These are phyloP conservation scores for Platalea minor DNA, from an alignment of 2,797 vertebrate genomes.

Conservation along the genomic window DNA sequence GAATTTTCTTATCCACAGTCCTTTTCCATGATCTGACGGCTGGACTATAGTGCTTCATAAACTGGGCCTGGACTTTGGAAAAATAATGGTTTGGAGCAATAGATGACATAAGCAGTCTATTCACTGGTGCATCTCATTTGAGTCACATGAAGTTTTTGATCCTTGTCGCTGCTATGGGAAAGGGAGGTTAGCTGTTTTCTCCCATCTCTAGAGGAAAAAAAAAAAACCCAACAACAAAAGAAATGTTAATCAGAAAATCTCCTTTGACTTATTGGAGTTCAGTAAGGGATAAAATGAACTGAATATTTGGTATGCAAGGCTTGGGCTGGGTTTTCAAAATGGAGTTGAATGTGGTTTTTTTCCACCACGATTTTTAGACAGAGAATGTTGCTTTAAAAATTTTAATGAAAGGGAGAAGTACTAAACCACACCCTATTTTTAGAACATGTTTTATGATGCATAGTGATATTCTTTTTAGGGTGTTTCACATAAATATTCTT, in stretches of 20 bases:
- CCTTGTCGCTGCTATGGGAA: background rate
- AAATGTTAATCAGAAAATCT: background rate
- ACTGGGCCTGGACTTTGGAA: background rate
- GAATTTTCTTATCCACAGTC: background rate
- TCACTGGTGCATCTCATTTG: accelerated
- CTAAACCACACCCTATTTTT: background rate
- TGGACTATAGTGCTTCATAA: background rate
- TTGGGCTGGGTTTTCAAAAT: background rate
- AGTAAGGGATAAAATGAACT: background rate
- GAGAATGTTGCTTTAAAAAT: background rate
- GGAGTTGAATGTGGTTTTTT: background rate
- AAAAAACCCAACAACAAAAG: background rate
- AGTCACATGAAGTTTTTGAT: background rate
- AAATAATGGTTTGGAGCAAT: background rate
- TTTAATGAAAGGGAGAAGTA: background rate
- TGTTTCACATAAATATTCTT: background rate
- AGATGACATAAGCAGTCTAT: background rate
- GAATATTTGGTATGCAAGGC: background rate
- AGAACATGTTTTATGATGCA: background rate
- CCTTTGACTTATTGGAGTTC: background rate
- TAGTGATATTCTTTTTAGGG: background rate
- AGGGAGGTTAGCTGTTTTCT: background rate
- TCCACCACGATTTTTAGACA: background rate
- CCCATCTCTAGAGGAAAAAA: background rate
- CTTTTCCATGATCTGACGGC: background rate